phyloP scores from a whole-genome alignment of 2,113 vertebrate species.

The Trochalopteron elliotii region DNA sequence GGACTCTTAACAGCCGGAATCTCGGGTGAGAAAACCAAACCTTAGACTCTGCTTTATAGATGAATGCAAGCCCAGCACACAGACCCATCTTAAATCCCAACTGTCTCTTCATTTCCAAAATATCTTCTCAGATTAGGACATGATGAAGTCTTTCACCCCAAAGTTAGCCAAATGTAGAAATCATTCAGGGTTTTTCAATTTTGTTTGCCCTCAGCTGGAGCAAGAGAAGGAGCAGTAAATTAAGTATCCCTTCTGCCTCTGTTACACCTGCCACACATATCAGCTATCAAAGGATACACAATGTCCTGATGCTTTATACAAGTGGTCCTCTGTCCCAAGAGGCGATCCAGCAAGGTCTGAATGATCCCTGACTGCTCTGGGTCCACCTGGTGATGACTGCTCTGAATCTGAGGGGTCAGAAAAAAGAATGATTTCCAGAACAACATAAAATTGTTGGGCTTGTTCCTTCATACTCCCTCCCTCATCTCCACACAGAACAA shows the following conservation, averaged over 20 bases:
- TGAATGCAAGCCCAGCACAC: background rate
- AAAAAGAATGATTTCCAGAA: background rate
- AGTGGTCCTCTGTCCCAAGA: background rate
- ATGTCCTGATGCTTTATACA: slow-evolving; percentile 32
- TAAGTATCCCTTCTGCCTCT: background rate
- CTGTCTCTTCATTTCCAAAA: background rate
- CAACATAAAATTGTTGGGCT: background rate
- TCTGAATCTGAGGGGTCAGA: slow-evolving; percentile 64
- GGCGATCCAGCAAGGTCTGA: slow-evolving; percentile 58
- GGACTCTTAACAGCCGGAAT: no score
- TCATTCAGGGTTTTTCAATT: background rate
- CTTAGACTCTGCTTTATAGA: background rate
- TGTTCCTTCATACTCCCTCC: background rate
- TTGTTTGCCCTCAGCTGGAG: background rate
- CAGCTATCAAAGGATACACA: slow-evolving; percentile 73
- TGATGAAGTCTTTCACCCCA: background rate
- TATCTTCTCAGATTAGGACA: background rate
- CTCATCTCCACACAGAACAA: background rate
- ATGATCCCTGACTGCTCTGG: slow-evolving; percentile 1
- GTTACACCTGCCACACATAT: background rate
- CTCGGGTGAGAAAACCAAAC: no score
- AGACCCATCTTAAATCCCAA: background rate
- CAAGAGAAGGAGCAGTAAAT: background rate
- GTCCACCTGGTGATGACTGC: slow-evolving; percentile 35
- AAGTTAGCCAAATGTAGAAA: background rate